Percentiles rank a stretch among this genome's conserved stretches.
phyloP scores from a whole-genome alignment of 64 coral and sea anemone genomes.

The Hydrozoanthus tunicans region DNA sequence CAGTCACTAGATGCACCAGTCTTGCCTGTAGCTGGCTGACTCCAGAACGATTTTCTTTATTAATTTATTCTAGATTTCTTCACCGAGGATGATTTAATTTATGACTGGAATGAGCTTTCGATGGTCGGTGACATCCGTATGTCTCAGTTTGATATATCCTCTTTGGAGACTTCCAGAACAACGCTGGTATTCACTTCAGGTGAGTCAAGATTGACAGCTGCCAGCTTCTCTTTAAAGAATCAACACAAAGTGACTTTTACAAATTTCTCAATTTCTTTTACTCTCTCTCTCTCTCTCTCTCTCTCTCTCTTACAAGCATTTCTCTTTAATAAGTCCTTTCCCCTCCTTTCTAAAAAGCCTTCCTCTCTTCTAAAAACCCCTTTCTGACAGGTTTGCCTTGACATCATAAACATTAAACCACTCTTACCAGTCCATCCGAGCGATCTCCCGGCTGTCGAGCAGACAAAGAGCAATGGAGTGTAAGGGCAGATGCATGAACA shows the following conservation, averaged over 20 bases:
- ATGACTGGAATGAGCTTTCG: slow-evolving; percentile 70
- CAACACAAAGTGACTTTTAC: too few species aligned
- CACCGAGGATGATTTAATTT: slow-evolving; percentile 77
- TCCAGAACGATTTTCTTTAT: too few species aligned
- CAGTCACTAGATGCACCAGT: too few species aligned
- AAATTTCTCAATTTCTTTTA: too few species aligned
- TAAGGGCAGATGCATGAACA: not conserved
- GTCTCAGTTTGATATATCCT: slow-evolving; percentile 69
- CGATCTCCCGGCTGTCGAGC: not conserved
- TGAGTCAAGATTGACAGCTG: not conserved
- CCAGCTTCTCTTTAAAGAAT: too few species aligned
- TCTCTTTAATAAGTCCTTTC: too few species aligned
- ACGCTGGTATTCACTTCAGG: slow-evolving; percentile 60
- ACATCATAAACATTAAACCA: not conserved
- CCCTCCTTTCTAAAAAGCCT: too few species aligned
- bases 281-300: too few species aligned
- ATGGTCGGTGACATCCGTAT: slow-evolving; percentile 52
- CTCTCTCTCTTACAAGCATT: too few species aligned
- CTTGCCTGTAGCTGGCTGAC: too few species aligned
- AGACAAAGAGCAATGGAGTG: not conserved
- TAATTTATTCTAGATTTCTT: slow-evolving; percentile 68
- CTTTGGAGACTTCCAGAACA: slow-evolving; percentile 25
- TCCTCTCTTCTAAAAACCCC: too few species aligned
- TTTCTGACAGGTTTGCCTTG: too few species aligned
- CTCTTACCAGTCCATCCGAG: not conserved